Evolutionary conservation across 2,888 invertebrate genomes (phyloP), one percentile per base, ranked within the genome.

Genomic region (Andrena minutula): DNA sequence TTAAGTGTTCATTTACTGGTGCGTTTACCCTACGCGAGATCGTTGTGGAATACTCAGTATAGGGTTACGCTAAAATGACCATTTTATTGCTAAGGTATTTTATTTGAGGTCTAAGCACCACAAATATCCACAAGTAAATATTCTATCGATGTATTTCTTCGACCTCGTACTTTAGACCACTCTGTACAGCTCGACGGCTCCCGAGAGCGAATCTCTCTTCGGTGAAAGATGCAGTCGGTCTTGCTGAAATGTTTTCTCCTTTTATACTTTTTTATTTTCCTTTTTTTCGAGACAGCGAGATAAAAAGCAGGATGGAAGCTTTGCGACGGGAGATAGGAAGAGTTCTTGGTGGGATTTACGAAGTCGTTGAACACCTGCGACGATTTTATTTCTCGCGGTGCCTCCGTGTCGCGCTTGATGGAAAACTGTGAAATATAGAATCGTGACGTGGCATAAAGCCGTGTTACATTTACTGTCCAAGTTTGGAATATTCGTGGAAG

Each of bases 351-450:
- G 56, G 56, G 56, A 68, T 68, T 56, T 56, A 56, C 56, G 56
- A 26, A 68, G 32, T 68, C 53, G 68, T 35, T 53, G 53, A 68
- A 68, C 68, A 68, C 20, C 68, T 56, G 56, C 68, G 41, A 64
- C 63, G 56, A 68, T 68, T 68, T 68, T 68, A 68, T 68, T 68
- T 68, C 26, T 53, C 53, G 23, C 23, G 56, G 26, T 26, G 56
- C 10, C 56, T 26, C 56, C 1, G 10, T 53, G 68, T 56, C 8
- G 35, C 35, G 12, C 23, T 23, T 35, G 56, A 16, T 41, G 35
- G 35, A 32, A 68, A 35, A 26, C 23, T 32, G 30, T 1, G 35
- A 2, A 35, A 23, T 32, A 53, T 53, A 8, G 35, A 56, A 35
- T 16, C n/a, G 20, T n/a, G n/a, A 20, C 32, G 12, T 2, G 23